These are phyloP conservation scores for Cacatua alba DNA, from an alignment of 2,113 vertebrate species.

Conservation along the genomic window DNA sequence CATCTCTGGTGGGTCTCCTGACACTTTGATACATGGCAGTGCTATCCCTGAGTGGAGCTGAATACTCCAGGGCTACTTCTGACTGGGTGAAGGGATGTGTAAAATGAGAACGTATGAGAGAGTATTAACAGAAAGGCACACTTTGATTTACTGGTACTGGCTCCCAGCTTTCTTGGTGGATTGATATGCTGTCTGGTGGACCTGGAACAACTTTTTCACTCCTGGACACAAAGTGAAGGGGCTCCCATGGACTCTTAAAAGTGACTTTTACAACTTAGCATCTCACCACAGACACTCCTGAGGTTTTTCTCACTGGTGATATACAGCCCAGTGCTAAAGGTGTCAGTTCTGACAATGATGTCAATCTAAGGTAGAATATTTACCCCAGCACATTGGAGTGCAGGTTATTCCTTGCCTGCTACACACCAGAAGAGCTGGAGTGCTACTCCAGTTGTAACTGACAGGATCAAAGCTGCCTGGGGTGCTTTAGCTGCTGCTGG, in stretches of 20 bases:
- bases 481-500: slow-evolving; percentile 58
- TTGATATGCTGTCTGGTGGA: slow-evolving; percentile 73
- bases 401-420: background rate
- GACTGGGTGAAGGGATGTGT: slow-evolving; percentile 61
- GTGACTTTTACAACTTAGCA: slow-evolving; percentile 9
- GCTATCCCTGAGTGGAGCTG: slow-evolving; percentile 67
- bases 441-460: slow-evolving; percentile 61
- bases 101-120: slow-evolving; percentile 50
- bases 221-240: slow-evolving; percentile 43
- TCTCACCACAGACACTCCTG: background rate
- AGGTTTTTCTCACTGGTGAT: background rate
- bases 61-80: slow-evolving; percentile 70
- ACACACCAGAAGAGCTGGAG: slow-evolving; percentile 47
- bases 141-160: slow-evolving; percentile 74
- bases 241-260: slow-evolving; percentile 21
- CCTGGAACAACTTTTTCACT: slow-evolving; percentile 57
- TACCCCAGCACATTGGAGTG: background rate
- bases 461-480: slow-evolving; percentile 62
- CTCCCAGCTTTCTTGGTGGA: slow-evolving; percentile 61
- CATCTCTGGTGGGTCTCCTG: slow-evolving; percentile 70
- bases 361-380: background rate
- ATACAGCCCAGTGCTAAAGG: background rate
- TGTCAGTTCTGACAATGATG: background rate
- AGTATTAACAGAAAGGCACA: slow-evolving; percentile 65
- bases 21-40: slow-evolving; percentile 74